These are phyloP conservation scores for Tokudaia muenninki DNA, from an alignment of 2,797 vertebrate genomes.

Conservation along the genomic window DNA sequence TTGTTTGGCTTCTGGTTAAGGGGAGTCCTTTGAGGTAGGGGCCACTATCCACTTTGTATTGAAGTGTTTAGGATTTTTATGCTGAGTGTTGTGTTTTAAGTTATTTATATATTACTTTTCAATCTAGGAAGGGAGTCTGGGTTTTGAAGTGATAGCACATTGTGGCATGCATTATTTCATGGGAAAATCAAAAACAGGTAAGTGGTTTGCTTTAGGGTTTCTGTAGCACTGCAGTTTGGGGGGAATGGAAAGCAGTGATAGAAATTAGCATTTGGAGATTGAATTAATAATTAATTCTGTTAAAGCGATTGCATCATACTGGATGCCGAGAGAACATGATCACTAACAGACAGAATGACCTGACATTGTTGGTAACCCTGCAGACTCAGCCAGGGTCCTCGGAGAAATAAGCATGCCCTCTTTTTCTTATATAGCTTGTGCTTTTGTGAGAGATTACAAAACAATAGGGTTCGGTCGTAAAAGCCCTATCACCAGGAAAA, in stretches of 20 bases:
- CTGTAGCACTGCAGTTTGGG: conserved; percentile 69
- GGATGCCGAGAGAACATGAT: conserved; percentile 17
- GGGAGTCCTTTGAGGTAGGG: neutral
- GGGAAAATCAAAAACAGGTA: conserved; percentile 94
- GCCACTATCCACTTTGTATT: conserved; percentile 34
- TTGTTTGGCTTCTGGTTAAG: conserved; percentile 50
- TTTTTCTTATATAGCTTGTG: neutral
- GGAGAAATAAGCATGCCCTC: neutral
- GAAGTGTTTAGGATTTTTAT: conserved; percentile 73
- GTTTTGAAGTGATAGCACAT: conserved; percentile 92
- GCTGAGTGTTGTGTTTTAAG: conserved; percentile 69
- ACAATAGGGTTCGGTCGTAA: conserved; percentile 11
- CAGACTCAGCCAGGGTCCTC: neutral
- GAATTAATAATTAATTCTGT: neutral
- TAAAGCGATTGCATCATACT: neutral
- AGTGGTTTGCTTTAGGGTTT: conserved; percentile 73
- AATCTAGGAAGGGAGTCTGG: conserved; percentile 90
- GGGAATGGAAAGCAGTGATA: conserved; percentile 59
- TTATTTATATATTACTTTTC: conserved; percentile 81
- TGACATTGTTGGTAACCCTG: conserved; percentile 22
- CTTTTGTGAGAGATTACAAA: neutral
- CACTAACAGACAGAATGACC: neutral
- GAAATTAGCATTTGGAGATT: neutral
- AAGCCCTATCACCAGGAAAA: neutral
- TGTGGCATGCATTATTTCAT: conserved; percentile 94